Conservation (phyloP, 2,797 vertebrate genomes). For the Eptatretus atami region DNA sequence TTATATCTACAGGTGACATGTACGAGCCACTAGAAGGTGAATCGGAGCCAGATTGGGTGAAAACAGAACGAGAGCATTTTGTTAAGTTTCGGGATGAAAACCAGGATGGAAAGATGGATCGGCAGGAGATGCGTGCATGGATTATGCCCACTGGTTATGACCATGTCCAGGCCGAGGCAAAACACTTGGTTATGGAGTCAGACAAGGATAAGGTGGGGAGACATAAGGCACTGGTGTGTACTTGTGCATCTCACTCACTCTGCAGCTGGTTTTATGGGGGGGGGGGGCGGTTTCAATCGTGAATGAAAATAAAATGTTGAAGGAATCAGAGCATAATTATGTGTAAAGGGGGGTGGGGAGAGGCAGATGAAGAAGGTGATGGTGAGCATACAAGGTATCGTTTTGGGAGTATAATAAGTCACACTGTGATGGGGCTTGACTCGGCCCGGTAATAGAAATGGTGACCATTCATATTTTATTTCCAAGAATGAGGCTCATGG, state of each 20-base stretch:
- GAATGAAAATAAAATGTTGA: too few relatives aligned
- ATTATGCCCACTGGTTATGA: constrained; percentile 36
- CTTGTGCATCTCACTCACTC: neutral
- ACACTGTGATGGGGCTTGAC: too few relatives aligned
- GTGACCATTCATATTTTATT: too few relatives aligned
- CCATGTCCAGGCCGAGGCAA: constrained; percentile 42
- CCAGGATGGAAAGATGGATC: constrained; percentile 37
- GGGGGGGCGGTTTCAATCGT: neutral
- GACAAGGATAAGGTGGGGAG: constrained; percentile 30
- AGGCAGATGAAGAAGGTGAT: neutral
- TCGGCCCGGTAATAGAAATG: too few relatives aligned
- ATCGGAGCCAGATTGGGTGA: constrained; percentile 42
- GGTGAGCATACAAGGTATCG: too few relatives aligned
- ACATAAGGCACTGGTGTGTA: neutral
- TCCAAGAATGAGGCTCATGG: too few relatives aligned
- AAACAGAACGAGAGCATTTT: constrained; percentile 38
- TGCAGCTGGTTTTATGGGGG: neutral
- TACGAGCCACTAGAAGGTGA: constrained; percentile 19
- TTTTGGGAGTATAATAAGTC: too few relatives aligned
- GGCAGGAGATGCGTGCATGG: constrained; percentile 32
- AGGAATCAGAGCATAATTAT: neutral
- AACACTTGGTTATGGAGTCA: constrained; percentile 37
- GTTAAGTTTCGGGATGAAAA: constrained; percentile 32
- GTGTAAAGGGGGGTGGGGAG: neutral
- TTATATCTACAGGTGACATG: constrained; percentile 27